Evolutionary conservation across 2,113 vertebrate species (phyloP), one percentile per base, ranked within the genome.

Genomic region (Microcebus ravelobensis): DNA sequence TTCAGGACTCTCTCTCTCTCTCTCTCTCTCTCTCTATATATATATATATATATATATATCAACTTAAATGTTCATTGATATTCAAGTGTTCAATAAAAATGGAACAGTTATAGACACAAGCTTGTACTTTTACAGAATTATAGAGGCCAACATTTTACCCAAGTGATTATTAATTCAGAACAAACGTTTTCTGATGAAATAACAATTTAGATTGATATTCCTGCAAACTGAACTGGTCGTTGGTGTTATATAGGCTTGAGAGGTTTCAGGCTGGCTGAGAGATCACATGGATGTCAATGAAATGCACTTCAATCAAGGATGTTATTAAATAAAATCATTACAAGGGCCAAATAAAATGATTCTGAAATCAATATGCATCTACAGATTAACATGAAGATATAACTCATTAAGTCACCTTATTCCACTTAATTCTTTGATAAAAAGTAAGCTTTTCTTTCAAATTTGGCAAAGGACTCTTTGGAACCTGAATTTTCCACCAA

Each of bases 101-200:
- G 14, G 48, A 87, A 27, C 23, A 71, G 31, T 3, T 91, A 42
- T 57, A 79, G 76, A 80, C 29, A 20, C 76, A 36, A 88, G 29
- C 34, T 50, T 42, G 7, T 73, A 80, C 34, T 90, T 90, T 70
- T 73, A 95, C 25, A 94, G 59, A 85, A 83, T 91, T 67, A 84
- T 34, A 86, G n/a, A 94, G 21, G 11, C 34, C 14, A 83, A 48
- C 29, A 87, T 74, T 95, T 91, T 87, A 92, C 17, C 21, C 7
- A 68, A 80, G 4, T 57, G 39, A 80, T 92, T 13, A 52, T 31
- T 84, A 45, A 57, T 67, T 89, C 12, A 45, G 45, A 52, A 79
- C 61, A 96, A 57, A 89, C 45, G 29, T 7, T 68, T 29, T 79
- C 50, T 68, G n/a, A 71, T 83, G 27, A 87, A 67, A 70, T 45